A percentile compares a stretch with the other conserved stretches of the same genome.
Conservation (phyloP, 2,888 invertebrate genomes). For the Drosophila tanythrix region DNA sequence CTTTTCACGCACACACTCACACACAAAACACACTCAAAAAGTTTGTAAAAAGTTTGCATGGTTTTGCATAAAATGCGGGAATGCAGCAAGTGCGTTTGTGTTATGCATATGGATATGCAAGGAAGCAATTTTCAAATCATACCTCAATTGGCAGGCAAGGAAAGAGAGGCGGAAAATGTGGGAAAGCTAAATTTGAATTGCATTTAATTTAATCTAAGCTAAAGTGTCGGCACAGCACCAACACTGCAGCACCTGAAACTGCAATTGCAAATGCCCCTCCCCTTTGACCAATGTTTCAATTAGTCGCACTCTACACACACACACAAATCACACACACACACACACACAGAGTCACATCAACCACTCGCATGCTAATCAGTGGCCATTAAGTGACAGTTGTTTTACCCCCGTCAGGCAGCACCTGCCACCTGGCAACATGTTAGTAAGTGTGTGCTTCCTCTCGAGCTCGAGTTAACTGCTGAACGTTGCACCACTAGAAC, state of each 20-base stretch:
- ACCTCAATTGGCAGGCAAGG: slow-evolving; percentile 25
- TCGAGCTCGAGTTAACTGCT: slow-evolving; percentile 30
- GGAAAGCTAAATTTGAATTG: slow-evolving; percentile 34
- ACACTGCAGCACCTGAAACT: slow-evolving; percentile 8
- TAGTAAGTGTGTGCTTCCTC: slow-evolving; percentile 56
- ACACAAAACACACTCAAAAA: slow-evolving; percentile 18
- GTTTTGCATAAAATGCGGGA: slow-evolving; percentile 23
- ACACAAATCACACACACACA: slow-evolving; percentile 6
- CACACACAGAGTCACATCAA: slow-evolving; percentile 10
- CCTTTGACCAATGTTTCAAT: slow-evolving; percentile 61
- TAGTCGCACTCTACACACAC: slow-evolving; percentile 29
- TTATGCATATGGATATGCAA: slow-evolving; percentile 23
- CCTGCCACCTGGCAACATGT: slow-evolving; percentile 59
- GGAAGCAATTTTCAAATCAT: slow-evolving; percentile 35
- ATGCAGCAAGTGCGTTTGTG: slow-evolving; percentile 38
- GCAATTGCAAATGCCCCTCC: neutral
- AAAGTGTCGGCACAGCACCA: slow-evolving; percentile 39
- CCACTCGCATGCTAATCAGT: slow-evolving; percentile 67
- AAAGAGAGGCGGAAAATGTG: slow-evolving; percentile 1
- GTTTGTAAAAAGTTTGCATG: slow-evolving; percentile 50
- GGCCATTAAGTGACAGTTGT: slow-evolving; percentile 63
- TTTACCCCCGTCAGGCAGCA: slow-evolving; percentile 27
- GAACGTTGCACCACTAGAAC: slow-evolving; percentile 28
- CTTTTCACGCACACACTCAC: slow-evolving; percentile 53
- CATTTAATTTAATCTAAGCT: slow-evolving; percentile 40